Evolutionary conservation across 2,797 vertebrate genomes (phyloP).

Genomic region (Pogoniulus pusillus): DNA sequence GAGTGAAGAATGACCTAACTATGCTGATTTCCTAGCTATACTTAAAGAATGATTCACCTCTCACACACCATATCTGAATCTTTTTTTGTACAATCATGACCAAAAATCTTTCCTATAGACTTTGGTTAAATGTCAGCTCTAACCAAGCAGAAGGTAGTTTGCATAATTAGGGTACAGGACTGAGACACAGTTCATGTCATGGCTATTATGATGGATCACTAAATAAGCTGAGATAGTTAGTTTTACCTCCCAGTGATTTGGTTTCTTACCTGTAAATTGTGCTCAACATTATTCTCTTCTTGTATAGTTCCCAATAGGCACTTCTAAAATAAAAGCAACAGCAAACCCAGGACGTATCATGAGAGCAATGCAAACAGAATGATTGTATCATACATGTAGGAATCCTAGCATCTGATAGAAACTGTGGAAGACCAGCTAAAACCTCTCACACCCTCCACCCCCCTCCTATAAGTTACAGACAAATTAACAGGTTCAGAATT

Average conservation of each 20-base stretch:
- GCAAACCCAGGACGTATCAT: background rate
- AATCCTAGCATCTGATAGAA: background rate
- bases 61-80: background rate
- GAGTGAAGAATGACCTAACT: background rate
- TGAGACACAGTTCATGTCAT: background rate
- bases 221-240: background rate
- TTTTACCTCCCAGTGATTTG: background rate
- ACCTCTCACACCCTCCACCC: background rate
- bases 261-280: background rate
- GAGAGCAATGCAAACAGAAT: background rate
- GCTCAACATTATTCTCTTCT: background rate
- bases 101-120: background rate
- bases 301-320: background rate
- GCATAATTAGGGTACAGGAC: background rate
- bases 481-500: background rate
- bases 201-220: background rate
- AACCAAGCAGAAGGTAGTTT: background rate
- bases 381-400: background rate
- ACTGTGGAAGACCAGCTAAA: background rate
- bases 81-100: background rate
- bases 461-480: background rate
- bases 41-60: background rate
- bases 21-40: background rate
- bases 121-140: background rate
- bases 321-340: background rate